These are phyloP conservation scores for Silurus lanzhouensis DNA, from an alignment of 2,797 vertebrate species.

Conservation along the genomic window DNA sequence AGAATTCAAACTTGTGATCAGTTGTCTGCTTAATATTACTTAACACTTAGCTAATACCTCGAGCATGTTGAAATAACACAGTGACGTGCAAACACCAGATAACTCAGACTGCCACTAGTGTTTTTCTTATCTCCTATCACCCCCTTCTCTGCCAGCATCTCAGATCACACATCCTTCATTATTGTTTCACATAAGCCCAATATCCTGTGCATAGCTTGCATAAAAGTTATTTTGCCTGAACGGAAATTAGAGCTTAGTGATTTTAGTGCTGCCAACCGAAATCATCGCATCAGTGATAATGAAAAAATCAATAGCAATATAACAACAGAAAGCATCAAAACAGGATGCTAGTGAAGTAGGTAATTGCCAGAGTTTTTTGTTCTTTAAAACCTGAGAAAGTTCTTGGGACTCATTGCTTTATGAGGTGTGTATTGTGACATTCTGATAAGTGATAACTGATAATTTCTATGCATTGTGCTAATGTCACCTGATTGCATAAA, in stretches of 20 bases:
- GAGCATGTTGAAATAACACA: conserved; percentile 27
- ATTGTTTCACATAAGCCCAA: neutral
- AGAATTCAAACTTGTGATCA: neutral
- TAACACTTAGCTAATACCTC: conserved; percentile 23
- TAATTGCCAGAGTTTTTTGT: neutral
- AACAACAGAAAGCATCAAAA: neutral
- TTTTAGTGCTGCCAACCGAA: neutral
- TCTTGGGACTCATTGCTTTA: neutral
- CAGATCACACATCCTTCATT: conserved; percentile 18
- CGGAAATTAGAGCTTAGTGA: neutral
- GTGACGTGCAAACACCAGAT: conserved; percentile 43
- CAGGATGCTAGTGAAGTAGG: neutral
- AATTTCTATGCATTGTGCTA: neutral
- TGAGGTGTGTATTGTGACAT: neutral
- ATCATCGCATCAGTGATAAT: neutral
- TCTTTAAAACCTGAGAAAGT: neutral
- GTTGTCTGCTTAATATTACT: conserved; percentile 9
- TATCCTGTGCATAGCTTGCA: neutral
- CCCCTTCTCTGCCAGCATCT: conserved; percentile 29
- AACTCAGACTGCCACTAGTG: conserved; percentile 36
- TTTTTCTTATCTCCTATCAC: conserved; percentile 40
- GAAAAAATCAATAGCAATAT: neutral
- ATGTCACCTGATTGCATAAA: neutral
- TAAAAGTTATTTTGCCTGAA: neutral
- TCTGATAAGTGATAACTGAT: neutral